Evolutionary conservation across 92 coral and sea anemone species (phyloP).

Genomic region (Siderastrea siderea): DNA sequence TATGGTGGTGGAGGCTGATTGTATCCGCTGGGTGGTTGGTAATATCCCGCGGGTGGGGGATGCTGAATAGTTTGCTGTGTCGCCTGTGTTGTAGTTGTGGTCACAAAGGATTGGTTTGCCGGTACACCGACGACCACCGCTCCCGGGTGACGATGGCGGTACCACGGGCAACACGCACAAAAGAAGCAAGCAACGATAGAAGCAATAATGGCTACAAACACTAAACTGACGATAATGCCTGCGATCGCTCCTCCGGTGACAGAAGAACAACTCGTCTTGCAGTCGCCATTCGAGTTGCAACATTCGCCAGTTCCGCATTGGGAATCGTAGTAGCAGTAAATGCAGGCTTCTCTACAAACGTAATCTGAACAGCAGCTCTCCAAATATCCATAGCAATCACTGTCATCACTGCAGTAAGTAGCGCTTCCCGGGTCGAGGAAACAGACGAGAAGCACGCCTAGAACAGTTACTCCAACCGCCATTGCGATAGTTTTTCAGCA

Average conservation of each 20-base stretch:
- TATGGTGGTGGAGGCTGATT: constrained; percentile 24
- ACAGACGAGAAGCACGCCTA: neutral
- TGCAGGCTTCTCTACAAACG: neutral
- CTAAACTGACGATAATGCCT: neutral
- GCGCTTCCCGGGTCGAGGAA: neutral
- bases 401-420: neutral
- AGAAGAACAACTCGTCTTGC: neutral
- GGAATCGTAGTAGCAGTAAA: neutral
- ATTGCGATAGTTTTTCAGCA: neutral
- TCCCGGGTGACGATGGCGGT: neutral
- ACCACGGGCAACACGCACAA: constrained; percentile 24
- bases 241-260: neutral
- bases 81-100: neutral
- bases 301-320: constrained; percentile 28
- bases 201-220: constrained; percentile 5
- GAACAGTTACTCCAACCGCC: neutral
- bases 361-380: constrained; percentile 19
- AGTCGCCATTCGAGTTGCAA: neutral
- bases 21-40: neutral
- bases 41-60: neutral
- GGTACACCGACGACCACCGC: neutral
- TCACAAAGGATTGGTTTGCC: constrained; percentile 3
- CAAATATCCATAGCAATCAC: neutral
- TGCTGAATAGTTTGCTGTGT: neutral
- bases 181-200: neutral